These are phyloP conservation scores for Trilocha varians DNA, from an alignment of 2,888 invertebrate genomes.

Conservation along the genomic window DNA sequence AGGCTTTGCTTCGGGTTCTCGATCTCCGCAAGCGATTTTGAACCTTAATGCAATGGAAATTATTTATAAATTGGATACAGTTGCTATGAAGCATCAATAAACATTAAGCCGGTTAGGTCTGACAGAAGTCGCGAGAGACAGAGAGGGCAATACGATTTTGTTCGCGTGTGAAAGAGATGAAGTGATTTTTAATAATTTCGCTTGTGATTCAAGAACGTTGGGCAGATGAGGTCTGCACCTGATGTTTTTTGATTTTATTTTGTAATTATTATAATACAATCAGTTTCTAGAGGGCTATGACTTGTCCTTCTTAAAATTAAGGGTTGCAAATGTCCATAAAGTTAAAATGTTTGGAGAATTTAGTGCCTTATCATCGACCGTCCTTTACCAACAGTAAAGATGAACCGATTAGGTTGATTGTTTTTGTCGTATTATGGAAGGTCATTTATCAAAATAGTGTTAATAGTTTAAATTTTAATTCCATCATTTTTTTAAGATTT, in stretches of 20 bases:
- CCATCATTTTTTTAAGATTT: too few relatives aligned
- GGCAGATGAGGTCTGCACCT: constrained; percentile 57
- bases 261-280: constrained; percentile 38
- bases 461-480: too few relatives aligned
- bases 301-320: too few relatives aligned
- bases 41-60: constrained; percentile 17
- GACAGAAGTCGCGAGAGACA: constrained; percentile 52
- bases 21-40: constrained; percentile 24
- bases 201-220: constrained; percentile 43
- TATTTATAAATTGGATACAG: constrained; percentile 27
- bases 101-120: constrained; percentile 57
- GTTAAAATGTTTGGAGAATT: too few relatives aligned
- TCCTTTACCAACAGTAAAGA: too few relatives aligned
- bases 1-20: constrained; percentile 50
- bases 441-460: too few relatives aligned
- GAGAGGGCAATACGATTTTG: constrained; percentile 28
- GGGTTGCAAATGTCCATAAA: too few relatives aligned
- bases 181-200: constrained; percentile 28
- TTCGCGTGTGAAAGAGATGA: constrained; percentile 31
- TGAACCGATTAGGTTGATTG: too few relatives aligned
- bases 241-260: constrained; percentile 62
- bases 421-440: too few relatives aligned
- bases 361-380: too few relatives aligned
- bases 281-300: too few relatives aligned
- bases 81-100: constrained; percentile 54